Base-by-base conservation (phyloP, 2,797 vertebrate genomes). In the Ptychobarbus kaznakovi region DNA sequence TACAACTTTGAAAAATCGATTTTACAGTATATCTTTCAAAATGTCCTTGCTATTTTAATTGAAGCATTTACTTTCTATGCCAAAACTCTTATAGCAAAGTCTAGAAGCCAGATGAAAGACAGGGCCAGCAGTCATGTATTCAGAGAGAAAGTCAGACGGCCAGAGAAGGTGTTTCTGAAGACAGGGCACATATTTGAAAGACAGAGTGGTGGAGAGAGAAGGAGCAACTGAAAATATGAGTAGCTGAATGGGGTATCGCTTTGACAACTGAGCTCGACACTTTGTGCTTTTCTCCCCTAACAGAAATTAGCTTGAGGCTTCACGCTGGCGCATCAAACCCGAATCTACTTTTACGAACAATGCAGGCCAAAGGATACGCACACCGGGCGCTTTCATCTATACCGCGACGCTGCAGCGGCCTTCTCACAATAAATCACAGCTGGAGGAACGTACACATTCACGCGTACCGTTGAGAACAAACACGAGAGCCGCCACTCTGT, bases 281-380 rank as follows among this genome's bases (percentile, higher is more conserved):
- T 56, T 12, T 61, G n/a, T 66, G 42, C 44, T 53, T 68, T 66
- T 81, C 58, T 81, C 32, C 51, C 63, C 79, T 16, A 46, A 70
- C 73, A 75, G 66, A 63, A 70, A 77, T 61, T 70, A 78, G 85
- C 85, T 86, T 0, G 66, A 86, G 85, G 80, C 80, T 51, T 68
- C 85, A 77, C 16, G 8, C 38, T 51, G 73, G 53, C 3, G 16
- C 80, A 86, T 86, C 63, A 86, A 86, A 70, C 73, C 28, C 58
- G 11, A 83, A 66, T 83, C 72, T 75, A 74, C 70, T 49, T 65
- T 82, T 38, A 49, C 35, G 13, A 82, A 73, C 63, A 82, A 81
- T 22, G 49, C 49, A 46, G 80, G 63, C 72, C 40, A 63, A 72
- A 78, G 74, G 49, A 76, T 81, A 68, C 35, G 8, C 53, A 66